Conservation (phyloP, 2,888 invertebrate species). For the Anthrax anthrax region DNA sequence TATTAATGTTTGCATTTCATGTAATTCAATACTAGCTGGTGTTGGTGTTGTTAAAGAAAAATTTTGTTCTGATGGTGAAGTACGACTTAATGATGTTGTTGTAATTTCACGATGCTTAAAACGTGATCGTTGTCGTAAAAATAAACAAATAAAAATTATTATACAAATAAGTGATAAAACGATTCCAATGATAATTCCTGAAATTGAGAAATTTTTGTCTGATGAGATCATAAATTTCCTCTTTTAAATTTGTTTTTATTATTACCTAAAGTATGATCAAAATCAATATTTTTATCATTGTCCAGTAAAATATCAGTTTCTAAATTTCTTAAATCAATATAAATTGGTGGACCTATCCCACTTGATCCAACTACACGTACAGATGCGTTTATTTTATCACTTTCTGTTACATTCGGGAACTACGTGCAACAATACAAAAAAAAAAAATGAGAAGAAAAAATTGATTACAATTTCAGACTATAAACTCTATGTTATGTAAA, state of each 20-base stretch:
- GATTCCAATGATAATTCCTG: constrained; percentile 27
- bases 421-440: constrained; percentile 8
- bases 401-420: constrained; percentile 32
- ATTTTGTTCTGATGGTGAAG: constrained; percentile 17
- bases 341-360: constrained; percentile 31
- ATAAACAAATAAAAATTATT: constrained; percentile 25
- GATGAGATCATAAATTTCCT: neutral
- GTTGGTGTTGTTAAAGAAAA: constrained; percentile 1
- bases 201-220: too few species aligned
- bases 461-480: neutral
- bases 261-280: constrained; percentile 18
- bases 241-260: too few species aligned
- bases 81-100: constrained; percentile 26
- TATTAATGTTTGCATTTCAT: constrained; percentile 35
- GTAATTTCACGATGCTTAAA: constrained; percentile 28
- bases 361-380: constrained; percentile 31
- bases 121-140: constrained; percentile 26
- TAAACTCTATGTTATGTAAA: too few species aligned
- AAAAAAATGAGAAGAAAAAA: neutral
- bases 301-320: constrained; percentile 9
- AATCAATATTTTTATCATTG: constrained; percentile 19
- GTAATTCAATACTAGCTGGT: constrained; percentile 26
- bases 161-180: constrained; percentile 26
- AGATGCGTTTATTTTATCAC: constrained; percentile 30
- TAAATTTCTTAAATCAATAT: constrained; percentile 23